Percentiles rank a stretch among this genome's conserved stretches.
phyloP scores from a whole-genome alignment of 1,140 invertebrate species.

The Cylas formicarius region DNA sequence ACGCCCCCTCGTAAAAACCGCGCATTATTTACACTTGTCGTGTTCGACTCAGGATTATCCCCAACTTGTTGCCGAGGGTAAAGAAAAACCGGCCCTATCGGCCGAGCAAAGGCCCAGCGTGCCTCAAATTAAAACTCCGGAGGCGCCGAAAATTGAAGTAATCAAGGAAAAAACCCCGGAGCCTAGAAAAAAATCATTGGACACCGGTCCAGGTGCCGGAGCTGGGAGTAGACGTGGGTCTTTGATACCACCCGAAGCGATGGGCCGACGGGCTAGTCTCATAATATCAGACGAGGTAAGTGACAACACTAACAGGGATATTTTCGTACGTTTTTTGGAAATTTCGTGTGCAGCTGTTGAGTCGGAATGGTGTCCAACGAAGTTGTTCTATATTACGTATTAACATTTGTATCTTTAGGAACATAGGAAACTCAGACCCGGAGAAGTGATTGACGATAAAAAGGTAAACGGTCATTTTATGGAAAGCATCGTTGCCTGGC shows the following conservation, averaged over 20 bases:
- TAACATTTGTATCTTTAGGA: slow-evolving; percentile 38
- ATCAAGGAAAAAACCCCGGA: slow-evolving; percentile 70
- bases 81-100: slow-evolving; percentile 21
- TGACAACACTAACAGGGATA: too few species aligned
- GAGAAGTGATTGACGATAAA: slow-evolving; percentile 85
- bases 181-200: slow-evolving; percentile 66
- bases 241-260: slow-evolving; percentile 75
- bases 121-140: slow-evolving; percentile 70
- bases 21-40: slow-evolving; percentile 1
- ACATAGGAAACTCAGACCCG: slow-evolving; percentile 77
- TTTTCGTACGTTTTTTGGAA: slow-evolving; percentile 9
- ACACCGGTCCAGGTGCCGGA: slow-evolving; percentile 63
- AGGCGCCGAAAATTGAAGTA: slow-evolving; percentile 79
- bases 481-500: too few species aligned
- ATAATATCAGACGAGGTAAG: slow-evolving; percentile 92
- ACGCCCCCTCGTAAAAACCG: slow-evolving; percentile 1
- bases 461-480: slow-evolving; percentile 92
- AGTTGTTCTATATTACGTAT: slow-evolving; percentile 14
- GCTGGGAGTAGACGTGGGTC: slow-evolving; percentile 69
- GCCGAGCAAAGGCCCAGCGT: slow-evolving; percentile 44
- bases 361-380: background rate
- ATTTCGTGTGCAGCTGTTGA: slow-evolving; percentile 1
- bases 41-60: slow-evolving; percentile 17
- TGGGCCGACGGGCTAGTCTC: slow-evolving; percentile 74
- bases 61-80: slow-evolving; percentile 18